phyloP scores from a whole-genome alignment of 2,888 invertebrate species.

The Chalcosyrphus nemorum region DNA sequence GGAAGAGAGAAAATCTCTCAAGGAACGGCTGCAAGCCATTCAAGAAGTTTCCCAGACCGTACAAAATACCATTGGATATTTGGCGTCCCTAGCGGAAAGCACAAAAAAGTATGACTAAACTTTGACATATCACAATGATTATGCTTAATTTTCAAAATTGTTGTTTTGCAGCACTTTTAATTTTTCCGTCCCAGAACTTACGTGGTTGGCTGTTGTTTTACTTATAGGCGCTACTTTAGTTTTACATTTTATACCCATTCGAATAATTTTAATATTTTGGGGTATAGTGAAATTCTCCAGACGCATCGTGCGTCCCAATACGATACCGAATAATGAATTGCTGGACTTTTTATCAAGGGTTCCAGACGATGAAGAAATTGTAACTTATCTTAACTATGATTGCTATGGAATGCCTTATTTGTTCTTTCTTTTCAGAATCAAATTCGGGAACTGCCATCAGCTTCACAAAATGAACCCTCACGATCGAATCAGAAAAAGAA shows the following conservation, averaged over 20 bases:
- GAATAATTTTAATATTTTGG: conserved; percentile 95
- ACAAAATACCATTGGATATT: conserved; percentile 96
- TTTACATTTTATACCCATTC: conserved; percentile 93
- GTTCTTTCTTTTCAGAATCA: conserved; percentile 78
- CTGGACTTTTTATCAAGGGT: conserved; percentile 96
- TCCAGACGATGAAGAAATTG: conserved; percentile 96
- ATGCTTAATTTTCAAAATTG: conserved; percentile 19
- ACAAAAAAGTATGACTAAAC: conserved; percentile 91
- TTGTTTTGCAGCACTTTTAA: conserved; percentile 91
- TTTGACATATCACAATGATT: neutral
- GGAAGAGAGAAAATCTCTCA: conserved; percentile 97
- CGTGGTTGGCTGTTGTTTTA: conserved; percentile 93
- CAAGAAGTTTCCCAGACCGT: conserved; percentile 99
- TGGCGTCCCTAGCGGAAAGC: conserved; percentile 96
- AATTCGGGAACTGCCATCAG: conserved; percentile 80
- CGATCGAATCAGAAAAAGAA: conserved; percentile 81
- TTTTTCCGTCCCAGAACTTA: conserved; percentile 98
- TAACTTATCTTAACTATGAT: conserved; percentile 83
- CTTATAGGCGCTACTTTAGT: conserved; percentile 89
- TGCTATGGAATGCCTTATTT: neutral
- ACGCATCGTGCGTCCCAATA: conserved; percentile 94
- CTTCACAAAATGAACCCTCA: conserved; percentile 77
- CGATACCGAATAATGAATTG: conserved; percentile 98
- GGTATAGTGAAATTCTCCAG: conserved; percentile 98
- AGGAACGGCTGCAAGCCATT: conserved; percentile 96